Evolutionary conservation across 2,113 vertebrate species (phyloP).

Genomic region (Cricetomys ansorgei): DNA sequence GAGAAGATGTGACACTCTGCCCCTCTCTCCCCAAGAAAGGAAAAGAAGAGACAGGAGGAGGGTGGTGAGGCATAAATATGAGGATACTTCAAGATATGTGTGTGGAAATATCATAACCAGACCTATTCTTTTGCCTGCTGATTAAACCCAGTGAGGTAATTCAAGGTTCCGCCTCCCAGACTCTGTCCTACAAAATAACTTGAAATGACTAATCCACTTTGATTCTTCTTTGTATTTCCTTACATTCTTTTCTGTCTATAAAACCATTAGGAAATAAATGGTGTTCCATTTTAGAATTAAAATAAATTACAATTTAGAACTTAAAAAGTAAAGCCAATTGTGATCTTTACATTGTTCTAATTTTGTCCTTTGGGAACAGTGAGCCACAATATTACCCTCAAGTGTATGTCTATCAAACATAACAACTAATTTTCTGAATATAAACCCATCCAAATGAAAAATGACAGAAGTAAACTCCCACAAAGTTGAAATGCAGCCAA

Average conservation of each 20-base stretch:
- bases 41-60: neutral
- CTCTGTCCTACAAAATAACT: neutral
- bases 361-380: neutral
- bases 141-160: neutral
- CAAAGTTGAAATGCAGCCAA: neutral
- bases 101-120: neutral
- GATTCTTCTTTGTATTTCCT: neutral
- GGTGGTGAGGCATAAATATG: neutral
- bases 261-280: neutral
- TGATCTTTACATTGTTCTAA: neutral
- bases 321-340: neutral
- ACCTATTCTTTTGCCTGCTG: neutral
- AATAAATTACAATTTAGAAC: neutral
- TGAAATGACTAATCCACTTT: neutral
- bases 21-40: neutral
- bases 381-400: neutral
- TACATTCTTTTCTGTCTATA: neutral
- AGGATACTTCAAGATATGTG: neutral
- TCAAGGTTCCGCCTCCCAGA: neutral
- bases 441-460: conserved; percentile 20
- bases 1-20: neutral
- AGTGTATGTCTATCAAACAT: neutral
- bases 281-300: neutral
- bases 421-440: neutral
- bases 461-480: neutral